These are phyloP conservation scores for Mactromeris polynyma DNA, from an alignment of 2,888 invertebrate genomes.

Conservation along the genomic window DNA sequence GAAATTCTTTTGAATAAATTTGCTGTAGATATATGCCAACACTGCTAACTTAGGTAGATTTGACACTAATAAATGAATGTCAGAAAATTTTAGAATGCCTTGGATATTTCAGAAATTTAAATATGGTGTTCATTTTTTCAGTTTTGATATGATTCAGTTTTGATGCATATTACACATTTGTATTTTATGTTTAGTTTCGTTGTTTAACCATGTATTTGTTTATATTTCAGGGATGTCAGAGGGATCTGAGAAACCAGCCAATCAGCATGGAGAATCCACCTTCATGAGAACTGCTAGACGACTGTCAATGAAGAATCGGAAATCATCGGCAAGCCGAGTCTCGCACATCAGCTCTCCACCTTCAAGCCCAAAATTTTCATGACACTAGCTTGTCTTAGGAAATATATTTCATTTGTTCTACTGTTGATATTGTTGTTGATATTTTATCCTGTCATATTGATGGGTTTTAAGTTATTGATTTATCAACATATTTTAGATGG, in stretches of 20 bases:
- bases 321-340: slow-evolving; percentile 72
- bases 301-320: slow-evolving; percentile 74
- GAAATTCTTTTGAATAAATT: neutral
- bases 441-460: slow-evolving; percentile 16
- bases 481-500: neutral
- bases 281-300: slow-evolving; percentile 77
- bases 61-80: neutral
- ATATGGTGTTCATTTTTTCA: neutral
- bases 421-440: neutral
- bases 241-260: slow-evolving; percentile 45
- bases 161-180: neutral
- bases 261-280: slow-evolving; percentile 47
- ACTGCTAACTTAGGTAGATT: neutral
- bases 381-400: slow-evolving; percentile 40
- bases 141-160: neutral
- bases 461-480: neutral
- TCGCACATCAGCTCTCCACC: slow-evolving; percentile 55
- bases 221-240: slow-evolving; percentile 47
- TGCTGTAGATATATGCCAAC: neutral
- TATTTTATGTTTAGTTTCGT: neutral
- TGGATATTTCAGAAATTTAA: neutral
- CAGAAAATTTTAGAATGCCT: neutral
- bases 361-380: slow-evolving; percentile 61
- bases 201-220: neutral
- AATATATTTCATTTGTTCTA: slow-evolving; percentile 7